Base-by-base conservation (phyloP, 2,888 invertebrate genomes). In the Vandiemenella viatica region DNA sequence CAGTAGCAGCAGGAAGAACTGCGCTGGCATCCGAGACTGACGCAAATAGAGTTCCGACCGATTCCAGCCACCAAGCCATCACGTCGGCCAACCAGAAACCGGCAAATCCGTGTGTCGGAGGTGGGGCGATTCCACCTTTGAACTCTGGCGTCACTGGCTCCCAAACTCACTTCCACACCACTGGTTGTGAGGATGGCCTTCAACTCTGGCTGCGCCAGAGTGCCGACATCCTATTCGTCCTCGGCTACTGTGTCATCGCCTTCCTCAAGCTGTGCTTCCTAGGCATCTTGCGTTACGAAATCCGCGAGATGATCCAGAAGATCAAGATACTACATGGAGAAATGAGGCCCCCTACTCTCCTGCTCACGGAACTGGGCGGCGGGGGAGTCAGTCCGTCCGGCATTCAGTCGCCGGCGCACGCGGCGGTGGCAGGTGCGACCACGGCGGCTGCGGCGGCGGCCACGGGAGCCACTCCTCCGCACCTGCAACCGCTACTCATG, bases 181-280 rank as follows among this genome's bases (percentile, higher is more conserved):
- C 70, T 46, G 83, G 86, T 55, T 89, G 88, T 68, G 81, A 81
- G 55, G 81, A 81, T 57, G 71, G 76, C 53, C 70, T 89, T 53
- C 70, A 80, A 50, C 70, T 75, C 56, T 89, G 88, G 81, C 71
- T 88, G 45, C 72, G 81, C 57, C 75, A 80, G 62, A 84, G 84
- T 41, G 86, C 87, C 45, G 86, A 88, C 63, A 73, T 85, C 52
- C 73, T 89, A 50, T 86, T 84, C 63, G 79, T 85, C 51, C 67
- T 87, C 58, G 88, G 88, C 50, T 88, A 86, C 67, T 89, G 89
- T 70, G 87, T 89, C 55, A 82, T 89, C 60, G 84, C 88, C 60
- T 89, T 89, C 71, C 74, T 88, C 59, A 89, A 89, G 69, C 73
- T 88, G 67, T 86, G 87, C 73, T 89, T 89, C 74, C 78, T 88